A percentile compares a stretch with the other conserved stretches of the same genome.
Evolutionary conservation across 2,888 invertebrate species (phyloP).

Genomic region (Cremastinae sp.): DNA sequence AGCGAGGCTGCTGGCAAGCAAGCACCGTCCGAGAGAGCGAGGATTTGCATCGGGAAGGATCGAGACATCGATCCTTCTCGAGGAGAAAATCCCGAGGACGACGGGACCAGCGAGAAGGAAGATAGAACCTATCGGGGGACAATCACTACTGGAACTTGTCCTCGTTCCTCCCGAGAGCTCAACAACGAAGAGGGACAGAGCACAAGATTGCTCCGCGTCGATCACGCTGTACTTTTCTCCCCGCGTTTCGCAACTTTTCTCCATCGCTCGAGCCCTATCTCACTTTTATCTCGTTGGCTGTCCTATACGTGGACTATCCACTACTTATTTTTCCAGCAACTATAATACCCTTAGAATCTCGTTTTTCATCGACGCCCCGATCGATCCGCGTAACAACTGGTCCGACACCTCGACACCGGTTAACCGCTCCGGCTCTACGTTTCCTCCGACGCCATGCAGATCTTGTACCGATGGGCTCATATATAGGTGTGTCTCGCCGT

Average conservation of each 20-base stretch:
- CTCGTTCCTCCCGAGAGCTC: slow-evolving; percentile 19
- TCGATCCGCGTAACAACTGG: slow-evolving; percentile 61
- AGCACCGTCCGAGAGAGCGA: slow-evolving; percentile 13
- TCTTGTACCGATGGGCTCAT: neutral
- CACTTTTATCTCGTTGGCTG: slow-evolving; percentile 44
- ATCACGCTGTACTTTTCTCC: slow-evolving; percentile 44
- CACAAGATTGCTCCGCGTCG: slow-evolving; percentile 54
- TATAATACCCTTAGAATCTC: slow-evolving; percentile 26
- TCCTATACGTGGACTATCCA: too few relatives aligned
- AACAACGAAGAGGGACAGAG: slow-evolving; percentile 16
- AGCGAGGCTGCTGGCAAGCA: slow-evolving; percentile 39
- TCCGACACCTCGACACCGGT: slow-evolving; percentile 50
- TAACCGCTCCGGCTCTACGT: slow-evolving; percentile 26
- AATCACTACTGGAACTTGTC: slow-evolving; percentile 59
- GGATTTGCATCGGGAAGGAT: slow-evolving; percentile 40
- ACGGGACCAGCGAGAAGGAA: slow-evolving; percentile 22
- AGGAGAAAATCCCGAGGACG: slow-evolving; percentile 9
- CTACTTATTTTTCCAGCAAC: slow-evolving; percentile 27
- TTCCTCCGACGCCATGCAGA: slow-evolving; percentile 12
- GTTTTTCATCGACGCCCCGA: slow-evolving; percentile 31
- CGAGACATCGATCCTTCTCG: slow-evolving; percentile 58
- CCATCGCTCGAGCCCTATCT: slow-evolving; percentile 32
- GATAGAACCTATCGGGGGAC: slow-evolving; percentile 53
- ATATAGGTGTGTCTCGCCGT: neutral
- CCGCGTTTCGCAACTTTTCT: slow-evolving; percentile 28